Base-by-base conservation (phyloP, 2,888 invertebrate genomes). In the Xestoiulus laeticollis region DNA sequence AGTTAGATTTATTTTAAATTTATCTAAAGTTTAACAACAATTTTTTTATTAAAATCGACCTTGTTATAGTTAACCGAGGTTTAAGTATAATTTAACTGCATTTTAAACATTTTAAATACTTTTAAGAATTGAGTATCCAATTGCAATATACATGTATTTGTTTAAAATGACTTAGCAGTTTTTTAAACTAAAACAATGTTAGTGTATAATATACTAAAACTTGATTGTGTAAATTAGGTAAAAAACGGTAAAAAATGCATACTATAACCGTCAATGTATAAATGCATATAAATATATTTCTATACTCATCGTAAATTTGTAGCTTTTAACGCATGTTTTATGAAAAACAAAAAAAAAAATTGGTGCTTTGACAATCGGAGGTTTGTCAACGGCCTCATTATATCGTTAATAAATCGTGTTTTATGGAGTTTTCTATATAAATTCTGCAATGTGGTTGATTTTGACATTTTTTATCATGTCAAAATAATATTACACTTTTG, bases 311-410 rank as follows among this genome's bases (percentile, higher is more conserved):
- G 78, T 78, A 26, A 78, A 12, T 26, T 26, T 26, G 78, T 78
- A 78, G 14, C 78, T 10, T 78, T 53, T 78, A 26, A 59, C 2
- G 30, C 30, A 26, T 78, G 78, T 78, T 26, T 78, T 78, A 12
- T 8, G 14, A 22, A 59, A 3, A 6, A 59, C 5, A 59, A n/a
- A 3, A 1, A 22, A 68, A 68, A 59, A 22, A 26, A 26, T 12
- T 30, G 78, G 78, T 14, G 78, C 78, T 30, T 78, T 78, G 78
- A 78, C 78, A 78, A 78, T 78, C 78, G 14, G 78, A 78, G 78
- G 78, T 30, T 8, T 30, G 26, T 30, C 30, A 78, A 26, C 6
- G 19, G 68, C 78, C 78, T 78, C 78, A 8, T 14, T 26, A 6
- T 59, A 59, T 59, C 59, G 59, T 53, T 19, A 53, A 53, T 19